Evolutionary conservation across 2,888 invertebrate genomes (phyloP), one percentile per base, ranked within the genome.

Genomic region (Zonitis immaculata): DNA sequence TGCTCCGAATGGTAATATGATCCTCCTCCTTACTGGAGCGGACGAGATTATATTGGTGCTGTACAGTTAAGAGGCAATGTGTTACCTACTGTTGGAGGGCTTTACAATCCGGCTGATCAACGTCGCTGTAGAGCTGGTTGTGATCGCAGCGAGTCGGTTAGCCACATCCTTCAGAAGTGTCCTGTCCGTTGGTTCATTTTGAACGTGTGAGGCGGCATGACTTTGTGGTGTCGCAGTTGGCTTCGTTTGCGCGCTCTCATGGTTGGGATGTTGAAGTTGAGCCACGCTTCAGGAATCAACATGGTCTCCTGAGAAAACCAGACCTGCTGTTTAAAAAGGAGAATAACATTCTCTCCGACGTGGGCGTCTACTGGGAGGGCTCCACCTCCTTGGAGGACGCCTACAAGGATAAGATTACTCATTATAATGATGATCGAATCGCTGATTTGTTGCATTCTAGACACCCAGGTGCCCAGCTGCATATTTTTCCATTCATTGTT

Each of bases 51-150:
- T 44, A 57, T 66, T 2, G 56, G 52, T 7, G 66, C 68, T 0
- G 44, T 68, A 1, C 66, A 66, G 44, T 59, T 70, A 1, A 20
- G 65, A 6, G 63, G 61, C 1, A 66, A 65, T 48, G 56, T 66
- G 5, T 52, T 70, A 6, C 67, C 68, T 3, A 65, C 66, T 0
- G 54, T 48, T n/a, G 67, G 66, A 0, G 62, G 68, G 6, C 64
- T 65, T 26, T 67, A 66, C 0, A 68, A 68, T 47, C 69, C 66
- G 5, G 55, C 59, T 4, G 46, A 55, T 1, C 53, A 49, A 28
- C 16, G 60, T n/a, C 32, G n/a, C 6, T 69, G 66, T 45, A 25
- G 66, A 28, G 60, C 51, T 0, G 66, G 67, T 1, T 68, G 68
- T 32, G 20, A 27, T 0, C 35, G 61, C 2, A 42, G 20, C 1